Conservation (phyloP, 2,113 vertebrate genomes). For the Blennius ocellaris region DNA sequence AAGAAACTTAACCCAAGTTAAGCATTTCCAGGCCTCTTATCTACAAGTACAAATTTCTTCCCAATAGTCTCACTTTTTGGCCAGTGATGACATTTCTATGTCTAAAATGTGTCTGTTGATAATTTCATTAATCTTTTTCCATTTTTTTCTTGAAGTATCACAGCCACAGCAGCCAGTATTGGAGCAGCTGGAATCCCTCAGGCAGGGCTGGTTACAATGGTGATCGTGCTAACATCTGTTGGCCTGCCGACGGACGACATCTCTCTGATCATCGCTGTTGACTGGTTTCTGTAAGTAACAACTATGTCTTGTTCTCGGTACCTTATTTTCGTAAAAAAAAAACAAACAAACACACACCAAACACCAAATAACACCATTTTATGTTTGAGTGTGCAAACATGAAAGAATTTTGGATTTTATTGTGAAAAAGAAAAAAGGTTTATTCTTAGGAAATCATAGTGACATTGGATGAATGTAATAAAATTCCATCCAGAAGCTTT, state of each 20-base stretch:
- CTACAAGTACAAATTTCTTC: conserved; percentile 11
- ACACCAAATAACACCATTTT: not conserved
- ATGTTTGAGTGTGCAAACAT: not conserved
- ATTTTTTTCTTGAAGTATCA: conserved; percentile 85
- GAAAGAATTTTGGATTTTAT: not conserved
- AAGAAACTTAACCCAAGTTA: conserved; percentile 6
- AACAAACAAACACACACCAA: not conserved
- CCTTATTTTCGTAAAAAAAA: not conserved
- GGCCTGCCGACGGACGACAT: conserved; percentile 98
- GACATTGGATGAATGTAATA: not conserved
- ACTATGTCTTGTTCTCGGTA: not conserved
- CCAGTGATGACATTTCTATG: not conserved
- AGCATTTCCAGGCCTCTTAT: conserved; percentile 14
- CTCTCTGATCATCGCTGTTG: conserved; percentile 95
- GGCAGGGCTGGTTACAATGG: conserved; percentile 97
- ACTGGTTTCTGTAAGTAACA: conserved; percentile 98
- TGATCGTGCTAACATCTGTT: conserved; percentile 97
- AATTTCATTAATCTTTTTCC: not conserved
- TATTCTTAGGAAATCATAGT: not conserved
- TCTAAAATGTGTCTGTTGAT: not conserved
- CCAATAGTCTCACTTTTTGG: conserved; percentile 9
- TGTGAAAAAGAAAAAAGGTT: not conserved
- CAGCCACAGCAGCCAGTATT: conserved; percentile 96
- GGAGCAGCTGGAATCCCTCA: conserved; percentile 98
- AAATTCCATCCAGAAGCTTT: not conserved